Base-by-base conservation (phyloP, 2,113 vertebrate species). In the Pelusios castaneus region DNA sequence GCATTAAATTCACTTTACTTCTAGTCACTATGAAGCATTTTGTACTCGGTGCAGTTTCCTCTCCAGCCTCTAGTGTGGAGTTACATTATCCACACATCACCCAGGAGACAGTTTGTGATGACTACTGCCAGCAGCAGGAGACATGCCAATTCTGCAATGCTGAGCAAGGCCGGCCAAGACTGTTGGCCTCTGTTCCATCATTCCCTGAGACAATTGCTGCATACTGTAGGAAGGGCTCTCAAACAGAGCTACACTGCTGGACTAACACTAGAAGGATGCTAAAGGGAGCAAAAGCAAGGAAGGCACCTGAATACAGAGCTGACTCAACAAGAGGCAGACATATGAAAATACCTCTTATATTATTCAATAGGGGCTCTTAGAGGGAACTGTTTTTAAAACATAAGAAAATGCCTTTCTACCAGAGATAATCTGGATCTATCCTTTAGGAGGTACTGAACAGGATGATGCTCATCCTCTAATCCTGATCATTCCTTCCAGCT, bases 141-240 rank as follows among this genome's bases (percentile, higher is more conserved):
- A 79, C 43, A 49, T 76, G 85, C 88, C 96, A 96, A 43, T 52
- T 81, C 93, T 22, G 93, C 95, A 95, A 76, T 75, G 56, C 82
- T 93, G 84, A 55, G 16, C 31, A 31, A 79, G 91, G 91, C 89
- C 84, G 81, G 91, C 89, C 93, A 96, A 94, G 82, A 58, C 81
- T 10, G 47, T 73, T 80, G 87, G 82, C 63, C 49, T 88, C 87
- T 49, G 43, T 52, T 95, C 89, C 84, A 77, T 83, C 89, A 17
- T 60, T 85, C 56, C 56, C 56, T 85, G 34, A 94, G 82, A 51
- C 41, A 75, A 0, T 25, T 22, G 81, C 90, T 80, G 67, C 55
- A 91, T 29, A 3, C 22, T 1, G 3, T 79, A 91, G 70, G 79
- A 86, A 85, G 43, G 78, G 25, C 47, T 92, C 58, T 58, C 22